These are phyloP conservation scores for Hassar affinis DNA, from an alignment of 2,113 vertebrate genomes.

Conservation along the genomic window DNA sequence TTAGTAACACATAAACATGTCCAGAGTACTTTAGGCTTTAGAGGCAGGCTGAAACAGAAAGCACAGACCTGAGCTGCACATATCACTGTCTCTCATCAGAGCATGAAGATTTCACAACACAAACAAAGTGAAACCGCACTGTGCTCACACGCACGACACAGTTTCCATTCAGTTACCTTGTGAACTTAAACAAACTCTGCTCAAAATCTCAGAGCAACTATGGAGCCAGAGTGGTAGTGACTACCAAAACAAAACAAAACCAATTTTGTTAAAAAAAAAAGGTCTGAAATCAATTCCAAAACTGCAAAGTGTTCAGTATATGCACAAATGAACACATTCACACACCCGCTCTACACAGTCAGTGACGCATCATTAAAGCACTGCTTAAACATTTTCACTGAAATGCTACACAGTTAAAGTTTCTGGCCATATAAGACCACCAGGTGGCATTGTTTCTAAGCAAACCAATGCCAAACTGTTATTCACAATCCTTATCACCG, in stretches of 20 bases:
- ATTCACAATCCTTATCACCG: background rate
- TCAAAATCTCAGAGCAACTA: background rate
- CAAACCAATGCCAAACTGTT: background rate
- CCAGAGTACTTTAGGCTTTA: background rate
- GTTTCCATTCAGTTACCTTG: constrained; percentile 57
- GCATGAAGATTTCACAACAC: constrained; percentile 51
- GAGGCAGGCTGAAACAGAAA: constrained; percentile 8
- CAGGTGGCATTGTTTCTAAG: constrained; percentile 38
- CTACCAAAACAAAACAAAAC: background rate
- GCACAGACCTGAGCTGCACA: background rate
- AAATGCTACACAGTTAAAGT: background rate
- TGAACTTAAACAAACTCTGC: constrained; percentile 54
- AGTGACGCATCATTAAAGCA: background rate
- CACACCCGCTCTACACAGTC: background rate
- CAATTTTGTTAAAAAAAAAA: background rate
- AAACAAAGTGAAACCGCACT: constrained; percentile 50
- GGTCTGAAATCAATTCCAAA: background rate
- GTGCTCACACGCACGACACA: constrained; percentile 22
- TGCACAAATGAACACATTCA: background rate
- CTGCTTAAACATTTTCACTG: background rate
- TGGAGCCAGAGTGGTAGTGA: background rate
- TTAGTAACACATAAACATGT: background rate
- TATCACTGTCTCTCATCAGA: constrained; percentile 26
- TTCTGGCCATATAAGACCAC: background rate
- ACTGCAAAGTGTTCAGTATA: background rate